A percentile compares a stretch with the other conserved stretches of the same genome.
phyloP scores from a whole-genome alignment of 2,888 invertebrate species.

The Ariolimax columbianus region DNA sequence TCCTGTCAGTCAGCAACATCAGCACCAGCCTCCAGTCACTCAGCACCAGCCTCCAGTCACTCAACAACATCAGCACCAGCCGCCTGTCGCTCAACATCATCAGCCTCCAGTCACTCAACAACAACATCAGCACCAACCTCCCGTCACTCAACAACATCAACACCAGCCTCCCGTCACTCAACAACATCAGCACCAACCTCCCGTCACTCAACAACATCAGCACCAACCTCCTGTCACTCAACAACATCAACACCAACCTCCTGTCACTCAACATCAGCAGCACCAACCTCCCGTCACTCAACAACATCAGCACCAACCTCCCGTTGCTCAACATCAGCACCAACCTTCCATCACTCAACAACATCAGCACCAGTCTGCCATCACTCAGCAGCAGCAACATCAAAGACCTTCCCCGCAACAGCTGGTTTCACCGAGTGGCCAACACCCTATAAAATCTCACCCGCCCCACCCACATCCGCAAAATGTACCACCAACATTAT shows the following conservation, averaged over 20 bases:
- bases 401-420: slow-evolving; percentile 34
- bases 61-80: slow-evolving; percentile 1
- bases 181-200: slow-evolving; percentile 16
- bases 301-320: not conserved
- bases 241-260: not conserved
- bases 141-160: too few species aligned
- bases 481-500: not conserved
- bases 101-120: not conserved
- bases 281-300: not conserved
- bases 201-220: not conserved
- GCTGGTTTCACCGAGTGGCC: not conserved
- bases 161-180: not conserved
- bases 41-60: not conserved
- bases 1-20: not conserved
- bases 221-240: not conserved
- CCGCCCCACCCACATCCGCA: slow-evolving; percentile 22
- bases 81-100: not conserved
- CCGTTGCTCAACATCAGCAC: not conserved
- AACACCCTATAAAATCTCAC: slow-evolving; percentile 14
- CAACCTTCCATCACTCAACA: not conserved
- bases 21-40: not conserved
- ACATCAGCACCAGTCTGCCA: not conserved
- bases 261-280: not conserved
- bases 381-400: not conserved
- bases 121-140: not conserved